These are phyloP conservation scores for Epinephelus coioides DNA, from an alignment of 2,797 vertebrate species.

Conservation along the genomic window DNA sequence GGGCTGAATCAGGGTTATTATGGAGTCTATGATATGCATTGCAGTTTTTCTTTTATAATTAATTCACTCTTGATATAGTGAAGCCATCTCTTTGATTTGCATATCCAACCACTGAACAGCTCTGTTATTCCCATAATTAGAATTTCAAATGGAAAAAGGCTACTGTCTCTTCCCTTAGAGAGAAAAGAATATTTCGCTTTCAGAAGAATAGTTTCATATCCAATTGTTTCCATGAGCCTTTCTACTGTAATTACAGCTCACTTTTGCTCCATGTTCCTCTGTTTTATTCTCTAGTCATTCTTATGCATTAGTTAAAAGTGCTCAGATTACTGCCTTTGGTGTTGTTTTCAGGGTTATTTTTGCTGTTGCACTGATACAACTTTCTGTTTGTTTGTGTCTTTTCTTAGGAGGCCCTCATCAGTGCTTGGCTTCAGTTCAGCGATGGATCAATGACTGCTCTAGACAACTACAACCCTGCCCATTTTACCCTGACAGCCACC, in stretches of 20 bases:
- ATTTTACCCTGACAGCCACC: conserved; percentile 89
- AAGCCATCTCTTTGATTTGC: conserved; percentile 71
- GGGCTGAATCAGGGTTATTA: conserved; percentile 34
- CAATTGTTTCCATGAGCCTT: conserved; percentile 55
- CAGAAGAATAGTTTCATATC: conserved; percentile 56
- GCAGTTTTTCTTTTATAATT: conserved; percentile 51
- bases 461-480: conserved; percentile 91
- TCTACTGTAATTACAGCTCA: conserved; percentile 58
- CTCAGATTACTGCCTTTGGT: conserved; percentile 27
- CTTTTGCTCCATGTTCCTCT: conserved; percentile 21
- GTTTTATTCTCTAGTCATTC: conserved; percentile 42
- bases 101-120: conserved; percentile 56
- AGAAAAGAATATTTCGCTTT: conserved; percentile 54
- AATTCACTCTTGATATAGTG: conserved; percentile 58
- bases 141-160: conserved; percentile 68
- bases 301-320: conserved; percentile 40
- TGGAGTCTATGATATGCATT: conserved; percentile 42
- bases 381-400: conserved; percentile 36
- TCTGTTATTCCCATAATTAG: conserved; percentile 70
- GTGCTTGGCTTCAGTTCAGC: conserved; percentile 96
- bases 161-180: conserved; percentile 52
- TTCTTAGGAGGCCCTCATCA: conserved; percentile 93
- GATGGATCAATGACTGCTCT: conserved; percentile 93
- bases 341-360: conserved; percentile 56
- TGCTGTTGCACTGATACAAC: neutral